These are phyloP conservation scores for Syrista parreyssii DNA, from an alignment of 2,888 invertebrate species.

Conservation along the genomic window DNA sequence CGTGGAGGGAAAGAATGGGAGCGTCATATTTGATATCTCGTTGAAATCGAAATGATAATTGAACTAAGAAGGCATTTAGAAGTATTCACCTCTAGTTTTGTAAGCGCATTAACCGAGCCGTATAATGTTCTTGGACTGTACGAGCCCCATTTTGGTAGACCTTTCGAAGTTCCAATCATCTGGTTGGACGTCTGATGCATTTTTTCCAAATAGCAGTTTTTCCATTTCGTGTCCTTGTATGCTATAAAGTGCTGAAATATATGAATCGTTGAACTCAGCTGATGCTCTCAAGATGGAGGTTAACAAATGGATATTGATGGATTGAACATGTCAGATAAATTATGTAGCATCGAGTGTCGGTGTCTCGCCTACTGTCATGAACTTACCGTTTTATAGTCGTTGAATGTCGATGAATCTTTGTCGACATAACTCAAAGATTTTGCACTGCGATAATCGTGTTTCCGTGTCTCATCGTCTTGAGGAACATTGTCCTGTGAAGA, in stretches of 20 bases:
- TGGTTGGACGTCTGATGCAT: constrained; percentile 24
- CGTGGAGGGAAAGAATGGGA: background rate
- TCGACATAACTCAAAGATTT: background rate
- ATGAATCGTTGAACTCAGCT: background rate
- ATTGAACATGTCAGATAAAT: background rate
- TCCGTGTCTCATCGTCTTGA: background rate
- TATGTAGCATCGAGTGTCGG: background rate
- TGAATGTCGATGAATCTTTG: constrained; percentile 42
- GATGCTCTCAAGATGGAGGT: background rate
- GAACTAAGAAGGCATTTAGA: background rate
- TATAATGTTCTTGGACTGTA: constrained; percentile 43
- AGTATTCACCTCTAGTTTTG: constrained; percentile 64
- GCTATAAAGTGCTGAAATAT: constrained; percentile 63
- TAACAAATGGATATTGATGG: background rate
- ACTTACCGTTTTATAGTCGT: constrained; percentile 54
- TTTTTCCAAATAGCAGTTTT: constrained; percentile 66
- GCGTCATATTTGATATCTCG: background rate
- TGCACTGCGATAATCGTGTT: background rate
- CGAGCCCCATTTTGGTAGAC: constrained; percentile 12
- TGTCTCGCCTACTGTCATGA: background rate
- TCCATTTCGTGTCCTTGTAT: constrained; percentile 63
- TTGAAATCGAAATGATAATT: background rate
- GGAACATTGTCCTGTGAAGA: background rate
- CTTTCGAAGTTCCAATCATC: constrained; percentile 16
- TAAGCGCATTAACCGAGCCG: constrained; percentile 55